phyloP scores from a whole-genome alignment of 1,140 invertebrate species.

The Caenorhabditis inopinata region DNA sequence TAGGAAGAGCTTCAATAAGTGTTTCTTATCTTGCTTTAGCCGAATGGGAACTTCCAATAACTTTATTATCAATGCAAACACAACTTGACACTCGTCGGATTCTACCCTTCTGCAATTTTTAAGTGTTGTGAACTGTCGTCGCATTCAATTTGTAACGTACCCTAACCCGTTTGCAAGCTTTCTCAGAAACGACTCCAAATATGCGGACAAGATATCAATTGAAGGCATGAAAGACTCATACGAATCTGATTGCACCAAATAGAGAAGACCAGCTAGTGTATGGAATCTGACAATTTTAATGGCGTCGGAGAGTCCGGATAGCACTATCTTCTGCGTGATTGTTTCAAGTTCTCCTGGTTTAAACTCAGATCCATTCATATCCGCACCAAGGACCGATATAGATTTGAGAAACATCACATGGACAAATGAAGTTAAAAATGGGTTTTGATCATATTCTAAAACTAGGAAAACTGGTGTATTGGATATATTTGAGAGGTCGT shows the following conservation, averaged over 20 bases:
- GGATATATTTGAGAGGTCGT: too few species aligned
- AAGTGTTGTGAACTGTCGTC: not conserved
- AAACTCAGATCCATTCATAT: not conserved
- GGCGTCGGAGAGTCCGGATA: not conserved
- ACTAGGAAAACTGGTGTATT: not conserved
- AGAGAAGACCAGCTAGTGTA: not conserved
- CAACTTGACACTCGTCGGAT: not conserved
- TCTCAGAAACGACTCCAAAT: not conserved
- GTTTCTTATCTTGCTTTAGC: not conserved
- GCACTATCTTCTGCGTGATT: not conserved
- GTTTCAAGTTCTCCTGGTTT: slow-evolving; percentile 3
- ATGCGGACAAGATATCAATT: not conserved
- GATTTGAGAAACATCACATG: not conserved
- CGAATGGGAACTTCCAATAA: not conserved
- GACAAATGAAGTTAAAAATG: not conserved
- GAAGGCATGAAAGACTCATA: not conserved
- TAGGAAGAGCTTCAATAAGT: not conserved
- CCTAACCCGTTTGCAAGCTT: not conserved
- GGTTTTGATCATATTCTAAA: slow-evolving; percentile 1
- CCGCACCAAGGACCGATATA: not conserved
- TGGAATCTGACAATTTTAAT: not conserved
- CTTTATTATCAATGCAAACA: not conserved
- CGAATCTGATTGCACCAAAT: not conserved
- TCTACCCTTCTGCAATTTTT: not conserved
- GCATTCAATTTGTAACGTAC: not conserved